A percentile compares a stretch with the other conserved stretches of the same genome.
Evolutionary conservation across 2,113 vertebrate species (phyloP).

Genomic region (Sula dactylatra): DNA sequence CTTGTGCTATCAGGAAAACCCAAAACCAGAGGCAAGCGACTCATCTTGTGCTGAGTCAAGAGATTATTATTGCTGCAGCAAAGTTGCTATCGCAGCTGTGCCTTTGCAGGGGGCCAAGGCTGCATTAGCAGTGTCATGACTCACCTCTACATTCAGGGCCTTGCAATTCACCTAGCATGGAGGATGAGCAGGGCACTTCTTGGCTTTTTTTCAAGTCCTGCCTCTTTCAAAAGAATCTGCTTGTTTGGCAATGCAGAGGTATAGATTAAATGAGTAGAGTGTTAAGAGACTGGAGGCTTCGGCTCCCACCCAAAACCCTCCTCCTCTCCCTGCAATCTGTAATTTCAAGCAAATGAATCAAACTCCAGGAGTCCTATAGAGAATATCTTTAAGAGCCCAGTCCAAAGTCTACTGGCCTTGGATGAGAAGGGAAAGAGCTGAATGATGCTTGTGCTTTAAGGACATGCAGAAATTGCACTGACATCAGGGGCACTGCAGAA

Average conservation of each 20-base stretch:
- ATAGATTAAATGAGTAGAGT: not conserved
- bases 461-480: not conserved
- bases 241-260: not conserved
- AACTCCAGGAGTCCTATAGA: not conserved
- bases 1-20: not conserved
- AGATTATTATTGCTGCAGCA: not conserved
- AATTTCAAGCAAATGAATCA: not conserved
- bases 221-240: not conserved
- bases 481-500: not conserved
- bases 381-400: not conserved
- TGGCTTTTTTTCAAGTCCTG: not conserved
- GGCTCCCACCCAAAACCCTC: not conserved
- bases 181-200: not conserved
- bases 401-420: not conserved
- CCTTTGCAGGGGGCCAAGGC: not conserved
- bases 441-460: not conserved
- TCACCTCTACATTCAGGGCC: not conserved
- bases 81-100: fast-evolving
- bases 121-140: not conserved
- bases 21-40: not conserved
- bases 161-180: not conserved
- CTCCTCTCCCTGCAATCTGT: not conserved
- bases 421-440: not conserved
- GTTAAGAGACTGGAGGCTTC: not conserved
- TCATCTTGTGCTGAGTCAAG: not conserved